Evolutionary conservation across 2,888 invertebrate genomes (phyloP), one percentile per base, ranked within the genome.

Genomic region (Lithosia quadra): DNA sequence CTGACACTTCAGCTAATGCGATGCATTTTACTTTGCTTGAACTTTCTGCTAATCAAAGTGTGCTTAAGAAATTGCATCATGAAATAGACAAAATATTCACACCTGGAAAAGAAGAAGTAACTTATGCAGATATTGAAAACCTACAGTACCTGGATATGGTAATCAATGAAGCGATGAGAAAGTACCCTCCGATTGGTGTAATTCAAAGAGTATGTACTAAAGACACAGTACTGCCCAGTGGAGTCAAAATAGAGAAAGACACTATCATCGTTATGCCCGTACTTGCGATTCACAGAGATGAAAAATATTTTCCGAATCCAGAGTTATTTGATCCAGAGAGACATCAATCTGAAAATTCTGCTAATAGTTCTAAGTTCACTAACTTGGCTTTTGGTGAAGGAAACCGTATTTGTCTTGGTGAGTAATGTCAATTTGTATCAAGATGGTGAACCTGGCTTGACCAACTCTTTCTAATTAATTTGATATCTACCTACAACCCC

Each of bases 301-400:
- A 87, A 36, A 87, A 87, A 21, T 86, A 90, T 67, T 94, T 80
- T 68, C 89, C 90, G 0, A 82, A 94, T 55, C 92, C 95, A 15
- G 86, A 91, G 15, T 61, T 77, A 56, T 95, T 93, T 79, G 90
- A 95, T 75, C 95, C 95, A 3, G 93, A 95, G 53, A 87, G 95
- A 73, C 96, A 95, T 86, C 80, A 86, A 43, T 67, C 84, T 22
- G 78, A 86, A 61, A 88, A 88, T 65, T 49, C 71, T 43, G 64
- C 72, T 2, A 81, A 86, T 24, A 78, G 85, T 53, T 76, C 84
- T 1, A 91, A 91, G 56, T 94, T 84, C 75, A 87, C 88, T 24
- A 95, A 89, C 79, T 77, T 95, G 70, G 93, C 95, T 10, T 95
- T 95, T 83, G 95, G 95, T 15, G 95, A 92, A 79, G 95, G 95